Conservation (phyloP, 1,140 invertebrate species). For the Drosophila ironensis region DNA sequence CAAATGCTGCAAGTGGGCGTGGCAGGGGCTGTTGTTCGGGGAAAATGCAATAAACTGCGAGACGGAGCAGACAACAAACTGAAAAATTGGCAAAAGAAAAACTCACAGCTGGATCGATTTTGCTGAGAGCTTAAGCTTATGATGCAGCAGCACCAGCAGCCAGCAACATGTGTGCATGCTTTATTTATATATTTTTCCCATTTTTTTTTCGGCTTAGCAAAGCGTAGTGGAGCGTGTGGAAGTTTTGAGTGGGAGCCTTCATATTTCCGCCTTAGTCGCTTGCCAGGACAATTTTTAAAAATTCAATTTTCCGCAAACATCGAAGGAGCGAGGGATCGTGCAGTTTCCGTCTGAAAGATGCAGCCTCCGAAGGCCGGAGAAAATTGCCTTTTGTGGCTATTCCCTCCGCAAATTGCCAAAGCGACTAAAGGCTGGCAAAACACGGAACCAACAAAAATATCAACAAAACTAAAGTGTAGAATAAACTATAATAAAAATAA, state of each 20-base stretch:
- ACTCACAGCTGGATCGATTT: slow-evolving; percentile 46
- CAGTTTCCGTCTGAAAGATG: slow-evolving; percentile 59
- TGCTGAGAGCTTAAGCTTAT: slow-evolving; percentile 58
- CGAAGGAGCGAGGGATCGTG: slow-evolving; percentile 45
- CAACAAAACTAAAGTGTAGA: slow-evolving; percentile 24
- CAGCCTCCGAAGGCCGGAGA: slow-evolving; percentile 36
- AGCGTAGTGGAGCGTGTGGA: slow-evolving; percentile 24
- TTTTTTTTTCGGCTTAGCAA: slow-evolving; percentile 13
- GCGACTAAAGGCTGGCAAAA: not conserved
- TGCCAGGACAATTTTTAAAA: slow-evolving; percentile 74
- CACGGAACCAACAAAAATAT: slow-evolving; percentile 45
- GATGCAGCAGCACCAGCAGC: slow-evolving; percentile 62
- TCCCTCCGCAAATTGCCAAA: slow-evolving; percentile 12
- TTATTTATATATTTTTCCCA: not conserved
- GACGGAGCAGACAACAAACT: slow-evolving; percentile 26
- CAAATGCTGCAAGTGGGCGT: not conserved
- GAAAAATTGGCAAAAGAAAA: slow-evolving; percentile 10
- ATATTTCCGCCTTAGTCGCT: slow-evolving; percentile 65
- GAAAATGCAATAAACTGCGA: slow-evolving; percentile 50
- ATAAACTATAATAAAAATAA: slow-evolving; percentile 41
- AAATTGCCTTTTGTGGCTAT: slow-evolving; percentile 65
- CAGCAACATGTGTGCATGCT: slow-evolving; percentile 33
- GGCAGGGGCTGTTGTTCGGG: not conserved
- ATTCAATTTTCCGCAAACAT: slow-evolving; percentile 73
- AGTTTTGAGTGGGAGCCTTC: slow-evolving; percentile 38